Base-by-base conservation (phyloP, 2,797 vertebrate species). In the Dromococcyx pavoninus region DNA sequence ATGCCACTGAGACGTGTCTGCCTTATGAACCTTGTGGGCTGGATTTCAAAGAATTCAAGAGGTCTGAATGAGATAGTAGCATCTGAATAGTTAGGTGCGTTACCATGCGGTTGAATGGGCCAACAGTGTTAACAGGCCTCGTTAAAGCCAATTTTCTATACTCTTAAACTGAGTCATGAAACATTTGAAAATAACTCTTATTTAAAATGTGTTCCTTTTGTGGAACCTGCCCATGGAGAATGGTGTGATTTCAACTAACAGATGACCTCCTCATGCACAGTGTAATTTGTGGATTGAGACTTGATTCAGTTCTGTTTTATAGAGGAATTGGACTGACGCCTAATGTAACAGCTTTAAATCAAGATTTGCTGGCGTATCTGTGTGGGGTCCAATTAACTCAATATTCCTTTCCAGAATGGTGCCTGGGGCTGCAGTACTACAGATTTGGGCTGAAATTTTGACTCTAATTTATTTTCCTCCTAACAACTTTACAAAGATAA, bases 351-450 rank as follows among this genome's bases (percentile, higher is more conserved):
- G 17, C 64, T 76, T 94, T 86, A 85, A 88, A 90, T 91, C 33
- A 84, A 85, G 50, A 76, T 84, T 86, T 94, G 69, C 77, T 90
- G 66, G 21, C n/a, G 7, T 81, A 71, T 32, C 24, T 78, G 27
- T 91, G 69, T 89, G 93, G 46, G 41, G 65, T 84, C 70, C 86
- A 90, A 62, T 94, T 95, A 90, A 83, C 3, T 2, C 65, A 79
- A 15, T 92, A 82, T 57, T 94, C 30, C 11, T 58, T 74, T 90
- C 57, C 53, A 84, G 61, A 91, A 25, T 16, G 81, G 33, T 77
- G 50, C 69, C 70, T 77, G 27, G 17, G 35, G 54, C 60, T 86
- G 19, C 54, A 74, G 62, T 86, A 76, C 64, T 58, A 70, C 46
- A 76, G n/a, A 82, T 73, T 60, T 62, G 25, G 58, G 79, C 62